Evolutionary conservation across 2,113 vertebrate genomes (phyloP), one percentile per base, ranked within the genome.

Genomic region (Garra rufa): DNA sequence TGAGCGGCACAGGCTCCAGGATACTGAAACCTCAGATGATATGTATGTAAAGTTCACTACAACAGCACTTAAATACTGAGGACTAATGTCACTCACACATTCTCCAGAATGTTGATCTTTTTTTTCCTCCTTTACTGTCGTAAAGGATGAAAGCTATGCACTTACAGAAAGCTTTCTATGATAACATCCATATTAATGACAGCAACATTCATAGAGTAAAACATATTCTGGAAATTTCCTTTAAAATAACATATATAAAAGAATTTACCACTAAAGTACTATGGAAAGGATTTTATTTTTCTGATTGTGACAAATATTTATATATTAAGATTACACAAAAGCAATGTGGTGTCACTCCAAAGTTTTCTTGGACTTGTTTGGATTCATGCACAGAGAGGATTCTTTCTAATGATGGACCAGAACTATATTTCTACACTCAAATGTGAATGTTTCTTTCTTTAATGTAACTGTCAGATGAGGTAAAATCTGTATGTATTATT

Each of bases 221-320:
- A 52, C 76, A 82, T 84, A 69, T 81, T 82, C 73, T 86, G 38
- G 59, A 70, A 78, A 89, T 88, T 87, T 90, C 78, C 89, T 89
- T 89, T 76, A 83, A 80, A 81, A 79, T 59, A 76, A 87, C 67
- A 10, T 80, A 77, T 87, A 85, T 34, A 34, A 83, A 74, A 83
- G 63, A 86, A 85, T 81, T 76, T 85, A 88, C 82, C 83, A 89
- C 77, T 79, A 86, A 85, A 85, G 79, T 85, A 84, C 71, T 87
- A 88, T 89, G 82, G 85, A 89, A 86, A 91, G 83, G 38, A 73
- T 34, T 90, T 81, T 90, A 91, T 92, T 92, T 91, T 92, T 89
- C 69, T 89, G 90, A 88, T 88, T 84, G 81, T 63, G 71, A 87
- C 76, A 52, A 55, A 82, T 85, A 80, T 69, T 61, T 84, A 75